Evolutionary conservation across 2,797 vertebrate species (phyloP).

Genomic region (Serranus cabrilla): DNA sequence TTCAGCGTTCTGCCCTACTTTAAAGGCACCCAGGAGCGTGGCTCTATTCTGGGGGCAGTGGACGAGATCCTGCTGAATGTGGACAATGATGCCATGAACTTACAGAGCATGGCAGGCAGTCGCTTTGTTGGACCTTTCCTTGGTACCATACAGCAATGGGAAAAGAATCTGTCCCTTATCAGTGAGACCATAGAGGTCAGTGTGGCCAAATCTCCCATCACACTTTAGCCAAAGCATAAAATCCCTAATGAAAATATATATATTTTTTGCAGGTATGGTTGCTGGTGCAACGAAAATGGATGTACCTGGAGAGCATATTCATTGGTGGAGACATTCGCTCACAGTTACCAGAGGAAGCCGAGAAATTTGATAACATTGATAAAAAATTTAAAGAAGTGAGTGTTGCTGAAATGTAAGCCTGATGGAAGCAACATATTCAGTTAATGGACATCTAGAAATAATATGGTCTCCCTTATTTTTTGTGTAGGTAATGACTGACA

Average conservation of each 20-base stretch:
- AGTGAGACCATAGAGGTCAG: slow-evolving; percentile 95
- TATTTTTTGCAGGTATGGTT: slow-evolving; percentile 89
- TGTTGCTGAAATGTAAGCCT: neutral
- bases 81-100: slow-evolving; percentile 92
- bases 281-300: slow-evolving; percentile 97
- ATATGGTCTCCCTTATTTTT: neutral
- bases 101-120: slow-evolving; percentile 95
- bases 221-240: slow-evolving; percentile 2
- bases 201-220: neutral
- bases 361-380: slow-evolving; percentile 94
- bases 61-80: slow-evolving; percentile 92
- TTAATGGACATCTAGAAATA: neutral
- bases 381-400: slow-evolving; percentile 91
- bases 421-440: slow-evolving; percentile 3
- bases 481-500: slow-evolving; percentile 93
- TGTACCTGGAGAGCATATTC: slow-evolving; percentile 98
- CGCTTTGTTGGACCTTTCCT: slow-evolving; percentile 95
- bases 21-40: slow-evolving; percentile 92
- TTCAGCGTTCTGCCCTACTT: slow-evolving; percentile 90
- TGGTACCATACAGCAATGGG: slow-evolving; percentile 90
- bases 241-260: slow-evolving; percentile 3
- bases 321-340: slow-evolving; percentile 93
- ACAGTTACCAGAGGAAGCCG: slow-evolving; percentile 94
- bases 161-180: slow-evolving; percentile 93
- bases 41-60: slow-evolving; percentile 90